Base-by-base conservation (phyloP, 2,113 vertebrate genomes). In the Sterrhoptilus dennistouni region DNA sequence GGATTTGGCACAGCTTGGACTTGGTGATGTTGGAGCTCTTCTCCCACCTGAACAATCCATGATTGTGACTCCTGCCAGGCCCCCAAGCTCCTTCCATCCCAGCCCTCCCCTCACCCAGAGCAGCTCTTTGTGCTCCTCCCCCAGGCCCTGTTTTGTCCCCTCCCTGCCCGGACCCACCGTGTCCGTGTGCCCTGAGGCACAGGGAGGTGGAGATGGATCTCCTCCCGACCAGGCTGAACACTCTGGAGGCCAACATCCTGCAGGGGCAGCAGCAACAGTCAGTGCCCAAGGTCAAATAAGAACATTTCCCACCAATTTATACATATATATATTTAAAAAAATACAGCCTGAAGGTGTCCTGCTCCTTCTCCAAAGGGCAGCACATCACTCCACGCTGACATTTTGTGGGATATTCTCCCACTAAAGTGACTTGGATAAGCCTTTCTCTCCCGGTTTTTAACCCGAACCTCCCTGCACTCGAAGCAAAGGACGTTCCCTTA, bases 191-290 rank as follows among this genome's bases (percentile, higher is more conserved):
- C 53, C 98, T 98, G 17, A 99, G 28, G 74, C 98, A 99, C 52
- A 98, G 96, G 5, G 99, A 99, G 89, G 99, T 99, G 65, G 98
- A 99, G 94, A 99, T 77, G 76, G 98, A 98, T 80, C 99, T 98
- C 93, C 97, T 99, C 95, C 99, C 98, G 50, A 99, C 23, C 5
- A 99, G 97, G 94, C 97, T 96, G 33, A 99, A 97, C 1, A 95
- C 98, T 96, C 99, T 98, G 44, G 98, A 97, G 50, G 98, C 98
- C 98, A 99, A 97, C 99, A 99, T 99, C 97, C 99, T 99, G 93
- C 28, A 40, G 33, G 20, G 63, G 4, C 69, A 89, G 60, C 60
- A 74, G 15, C 22, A 10, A 16, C 44, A 36, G 18, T 64, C 59
- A 65, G 68, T 1, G 44, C n/a, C 44, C 45, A 2, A 44, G 16